Evolutionary conservation across 2,797 vertebrate species (phyloP), one percentile per base, ranked within the genome.

Genomic region (Hafferia zeledoni): DNA sequence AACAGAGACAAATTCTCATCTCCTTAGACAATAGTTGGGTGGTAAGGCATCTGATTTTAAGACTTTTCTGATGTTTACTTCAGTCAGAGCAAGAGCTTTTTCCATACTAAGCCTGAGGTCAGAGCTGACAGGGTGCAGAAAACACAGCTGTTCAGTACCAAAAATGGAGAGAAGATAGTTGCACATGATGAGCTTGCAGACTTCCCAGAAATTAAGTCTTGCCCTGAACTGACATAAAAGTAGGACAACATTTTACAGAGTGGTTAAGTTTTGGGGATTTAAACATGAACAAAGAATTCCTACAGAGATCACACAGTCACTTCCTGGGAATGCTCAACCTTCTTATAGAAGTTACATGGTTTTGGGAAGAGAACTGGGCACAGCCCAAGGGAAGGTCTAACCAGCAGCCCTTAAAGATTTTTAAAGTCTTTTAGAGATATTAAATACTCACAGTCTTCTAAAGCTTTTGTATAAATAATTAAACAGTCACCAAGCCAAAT

Each of bases 111-210:
- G 64, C 33, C 89, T 77, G 68, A 96, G 72, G 50, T 93, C 96
- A 75, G 86, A 94, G 86, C 84, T 96, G 96, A 96, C 89, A 94
- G 72, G 56, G 75, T 96, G 76, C 82, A 94, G 94, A 97, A 96
- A 96, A 74, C 84, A 95, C 76, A 85, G 68, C 57, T 69, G 33
- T 30, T 87, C 81, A 72, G 72, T 65, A 65, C 46, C 53, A 85
- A 91, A 93, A 91, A 87, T 59, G 47, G 68, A 64, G 82, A 81
- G 44, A 81, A 80, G 33, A 69, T 56, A 72, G 33, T 63, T 49
- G 59, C 47, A 63, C 0, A 0, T 68, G 47, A 52, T 86, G 88
- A 80, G 39, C 52, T 90, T 55, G 16, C 16, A 92, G 14, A 35
- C 69, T 69, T 64, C 16, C 7, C 49, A 64, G 88, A 93, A 93